Conservation (phyloP, 2,888 invertebrate genomes). For the Nezara viridula region DNA sequence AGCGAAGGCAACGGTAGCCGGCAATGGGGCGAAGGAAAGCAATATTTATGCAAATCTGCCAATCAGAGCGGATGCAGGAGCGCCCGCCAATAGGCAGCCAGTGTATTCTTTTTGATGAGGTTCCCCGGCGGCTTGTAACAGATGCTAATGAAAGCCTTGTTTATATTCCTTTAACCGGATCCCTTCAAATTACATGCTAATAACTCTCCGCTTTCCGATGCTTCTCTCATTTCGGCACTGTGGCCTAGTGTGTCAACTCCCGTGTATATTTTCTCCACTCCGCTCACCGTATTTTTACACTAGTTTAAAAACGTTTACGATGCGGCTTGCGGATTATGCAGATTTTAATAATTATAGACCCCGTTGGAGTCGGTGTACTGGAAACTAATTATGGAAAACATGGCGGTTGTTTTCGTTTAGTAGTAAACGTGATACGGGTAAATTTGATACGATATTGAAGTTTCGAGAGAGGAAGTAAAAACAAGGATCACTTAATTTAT, state of each 20-base stretch:
- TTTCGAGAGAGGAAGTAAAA: too few species aligned
- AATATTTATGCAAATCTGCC: slow-evolving; percentile 40
- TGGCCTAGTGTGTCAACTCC: background rate
- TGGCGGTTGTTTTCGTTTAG: background rate
- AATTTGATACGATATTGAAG: too few species aligned
- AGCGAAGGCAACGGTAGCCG: background rate
- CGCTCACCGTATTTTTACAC: background rate
- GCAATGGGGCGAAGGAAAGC: slow-evolving; percentile 11
- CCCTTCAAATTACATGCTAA: slow-evolving; percentile 27
- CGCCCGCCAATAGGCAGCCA: background rate
- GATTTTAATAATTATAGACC: background rate
- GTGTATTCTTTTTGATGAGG: slow-evolving; percentile 47
- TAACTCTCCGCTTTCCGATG: background rate
- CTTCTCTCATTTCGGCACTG: background rate
- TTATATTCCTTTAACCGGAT: slow-evolving; percentile 24
- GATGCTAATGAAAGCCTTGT: background rate
- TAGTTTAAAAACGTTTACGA: background rate
- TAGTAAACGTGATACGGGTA: background rate
- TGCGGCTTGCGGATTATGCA: background rate
- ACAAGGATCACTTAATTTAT: too few species aligned
- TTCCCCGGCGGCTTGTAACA: background rate
- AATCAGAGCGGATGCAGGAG: slow-evolving; percentile 7
- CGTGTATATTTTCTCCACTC: background rate
- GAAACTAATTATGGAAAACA: background rate
- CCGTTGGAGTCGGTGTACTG: background rate